Evolutionary conservation across 2,797 vertebrate genomes (phyloP).

Genomic region (Syngnathus rostellatus): DNA sequence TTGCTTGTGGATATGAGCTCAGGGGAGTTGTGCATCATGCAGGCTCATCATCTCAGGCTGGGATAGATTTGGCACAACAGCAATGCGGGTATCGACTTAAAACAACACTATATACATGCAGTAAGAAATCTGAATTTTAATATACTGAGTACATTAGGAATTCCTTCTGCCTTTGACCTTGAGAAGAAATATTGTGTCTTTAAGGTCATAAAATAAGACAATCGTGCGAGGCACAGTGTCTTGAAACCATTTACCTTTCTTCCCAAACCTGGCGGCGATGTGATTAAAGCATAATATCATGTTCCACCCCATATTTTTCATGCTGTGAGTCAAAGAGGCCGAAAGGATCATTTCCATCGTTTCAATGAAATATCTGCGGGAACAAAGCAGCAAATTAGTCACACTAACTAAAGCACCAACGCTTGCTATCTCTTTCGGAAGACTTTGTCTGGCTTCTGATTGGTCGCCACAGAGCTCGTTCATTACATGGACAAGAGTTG

Average conservation of each 20-base stretch:
- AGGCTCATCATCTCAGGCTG: constrained; percentile 26
- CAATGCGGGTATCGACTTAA: constrained; percentile 12
- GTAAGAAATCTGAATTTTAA: constrained; percentile 8
- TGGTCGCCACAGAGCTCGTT: constrained; percentile 23
- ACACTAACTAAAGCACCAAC: constrained; percentile 17
- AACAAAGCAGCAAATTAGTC: constrained; percentile 39
- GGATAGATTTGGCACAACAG: constrained; percentile 34
- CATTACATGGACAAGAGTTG: constrained; percentile 30
- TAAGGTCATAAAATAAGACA: constrained; percentile 36
- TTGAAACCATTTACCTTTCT: constrained; percentile 7
- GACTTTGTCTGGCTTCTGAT: constrained; percentile 28
- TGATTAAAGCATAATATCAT: constrained; percentile 22
- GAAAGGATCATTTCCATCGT: constrained; percentile 26
- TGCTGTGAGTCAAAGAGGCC: constrained; percentile 30
- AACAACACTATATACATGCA: constrained; percentile 5
- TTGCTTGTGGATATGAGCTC: constrained; percentile 32
- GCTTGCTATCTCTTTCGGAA: constrained; percentile 16
- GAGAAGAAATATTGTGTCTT: constrained; percentile 33
- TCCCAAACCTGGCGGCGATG: not conserved
- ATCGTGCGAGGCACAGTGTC: not conserved
- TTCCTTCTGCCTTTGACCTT: constrained; percentile 27
- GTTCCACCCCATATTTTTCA: constrained; percentile 32
- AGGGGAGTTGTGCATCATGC: constrained; percentile 19
- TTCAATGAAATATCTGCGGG: constrained; percentile 32
- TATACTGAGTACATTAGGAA: constrained; percentile 9